Percentiles rank a stretch among this genome's conserved stretches.
Conservation (phyloP, 2,113 vertebrate genomes). For the Herpailurus yagouaroundi region DNA sequence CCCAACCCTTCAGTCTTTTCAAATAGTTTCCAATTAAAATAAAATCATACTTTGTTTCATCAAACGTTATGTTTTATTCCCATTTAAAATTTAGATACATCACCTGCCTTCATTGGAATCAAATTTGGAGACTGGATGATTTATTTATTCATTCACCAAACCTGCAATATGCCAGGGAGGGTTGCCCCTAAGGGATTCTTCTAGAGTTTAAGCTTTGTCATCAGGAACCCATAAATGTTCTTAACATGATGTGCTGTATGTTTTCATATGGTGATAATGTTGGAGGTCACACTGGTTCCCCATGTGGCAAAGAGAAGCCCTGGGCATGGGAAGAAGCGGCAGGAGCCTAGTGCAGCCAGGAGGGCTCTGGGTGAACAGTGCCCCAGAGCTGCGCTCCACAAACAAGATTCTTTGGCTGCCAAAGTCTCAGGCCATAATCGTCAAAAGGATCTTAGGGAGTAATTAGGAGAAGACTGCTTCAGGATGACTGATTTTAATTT, state of each 20-base stretch:
- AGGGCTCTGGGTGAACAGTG: not conserved
- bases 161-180: not conserved
- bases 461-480: slow-evolving; percentile 36
- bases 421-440: not conserved
- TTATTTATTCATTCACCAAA: not conserved
- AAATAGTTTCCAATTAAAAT: slow-evolving; percentile 1
- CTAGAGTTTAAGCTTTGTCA: not conserved
- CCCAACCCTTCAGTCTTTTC: not conserved
- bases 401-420: not conserved
- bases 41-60: not conserved
- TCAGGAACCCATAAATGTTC: not conserved
- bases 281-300: not conserved
- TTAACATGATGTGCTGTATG: not conserved
- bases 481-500: slow-evolving; percentile 37
- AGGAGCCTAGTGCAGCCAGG: not conserved
- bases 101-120: not conserved
- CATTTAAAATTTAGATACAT: not conserved
- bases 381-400: not conserved
- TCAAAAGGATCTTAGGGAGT: not conserved
- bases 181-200: not conserved
- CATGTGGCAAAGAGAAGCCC: not conserved
- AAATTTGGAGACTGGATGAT: not conserved
- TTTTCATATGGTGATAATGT: not conserved
- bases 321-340: not conserved
- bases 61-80: not conserved